Conservation (phyloP, 1,140 invertebrate species). For the Diplogasteroides magnus region DNA sequence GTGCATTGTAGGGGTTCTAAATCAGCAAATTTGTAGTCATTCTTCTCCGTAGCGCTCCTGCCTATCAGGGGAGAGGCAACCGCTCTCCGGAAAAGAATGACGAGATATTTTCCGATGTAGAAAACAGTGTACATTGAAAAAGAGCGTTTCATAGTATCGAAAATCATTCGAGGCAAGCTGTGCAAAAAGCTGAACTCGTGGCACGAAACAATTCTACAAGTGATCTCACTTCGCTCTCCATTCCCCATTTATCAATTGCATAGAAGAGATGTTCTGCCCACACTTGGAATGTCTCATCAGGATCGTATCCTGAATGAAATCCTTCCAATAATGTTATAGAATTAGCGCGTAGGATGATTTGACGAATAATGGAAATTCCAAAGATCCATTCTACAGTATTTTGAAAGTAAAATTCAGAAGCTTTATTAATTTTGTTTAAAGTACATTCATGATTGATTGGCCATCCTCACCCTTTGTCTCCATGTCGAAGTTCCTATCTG, state of each 20-base stretch:
- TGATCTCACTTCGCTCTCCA: background rate
- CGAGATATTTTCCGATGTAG: too few species aligned
- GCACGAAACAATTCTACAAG: too few species aligned
- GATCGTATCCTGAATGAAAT: background rate
- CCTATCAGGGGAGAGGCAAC: too few species aligned
- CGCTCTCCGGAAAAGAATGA: too few species aligned
- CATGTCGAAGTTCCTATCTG: background rate
- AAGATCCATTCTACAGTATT: background rate
- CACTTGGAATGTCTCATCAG: background rate
- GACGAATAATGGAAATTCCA: too few species aligned
- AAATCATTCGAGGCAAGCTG: background rate
- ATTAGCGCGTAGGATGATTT: too few species aligned
- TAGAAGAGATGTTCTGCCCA: background rate
- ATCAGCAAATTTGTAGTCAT: background rate
- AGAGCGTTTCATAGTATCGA: too few species aligned
- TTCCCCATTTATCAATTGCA: background rate
- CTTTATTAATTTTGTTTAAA: background rate
- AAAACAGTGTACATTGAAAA: too few species aligned
- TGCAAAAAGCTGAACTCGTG: background rate
- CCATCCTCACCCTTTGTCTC: background rate
- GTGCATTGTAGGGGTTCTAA: background rate
- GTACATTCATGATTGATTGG: too few species aligned
- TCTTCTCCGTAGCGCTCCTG: background rate
- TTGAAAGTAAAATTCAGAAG: background rate
- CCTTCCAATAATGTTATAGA: too few species aligned